Evolutionary conservation across 1,140 invertebrate species (phyloP).

Genomic region (Drosophila bifasciata): DNA sequence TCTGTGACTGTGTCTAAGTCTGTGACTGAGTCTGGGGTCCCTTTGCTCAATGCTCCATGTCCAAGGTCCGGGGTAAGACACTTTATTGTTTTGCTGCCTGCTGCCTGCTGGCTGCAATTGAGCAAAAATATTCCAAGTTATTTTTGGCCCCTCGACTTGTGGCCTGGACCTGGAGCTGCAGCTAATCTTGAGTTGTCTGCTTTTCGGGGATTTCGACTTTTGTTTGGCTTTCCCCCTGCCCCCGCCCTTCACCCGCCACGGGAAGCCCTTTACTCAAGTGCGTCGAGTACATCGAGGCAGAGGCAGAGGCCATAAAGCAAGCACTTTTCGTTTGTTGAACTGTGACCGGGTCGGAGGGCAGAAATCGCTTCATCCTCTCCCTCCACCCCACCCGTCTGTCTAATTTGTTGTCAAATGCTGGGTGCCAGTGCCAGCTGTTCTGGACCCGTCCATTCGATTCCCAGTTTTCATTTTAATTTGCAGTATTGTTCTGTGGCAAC

Average conservation of each 20-base stretch:
- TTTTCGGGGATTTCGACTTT: slow-evolving; percentile 53
- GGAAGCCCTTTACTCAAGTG: slow-evolving; percentile 34
- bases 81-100: slow-evolving; percentile 69
- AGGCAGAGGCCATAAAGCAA: slow-evolving; percentile 73
- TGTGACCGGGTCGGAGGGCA: slow-evolving; percentile 52
- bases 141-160: slow-evolving; percentile 70
- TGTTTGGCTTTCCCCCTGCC: slow-evolving; percentile 41
- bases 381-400: slow-evolving; percentile 17
- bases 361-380: too few relatives aligned
- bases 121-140: slow-evolving; percentile 62
- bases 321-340: slow-evolving; percentile 81
- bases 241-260: background rate
- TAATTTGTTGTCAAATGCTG: slow-evolving; percentile 66
- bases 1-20: too few relatives aligned
- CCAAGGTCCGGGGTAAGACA: slow-evolving; percentile 70
- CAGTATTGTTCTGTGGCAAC: slow-evolving; percentile 19
- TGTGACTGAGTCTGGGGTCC: too few relatives aligned
- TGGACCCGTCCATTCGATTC: background rate
- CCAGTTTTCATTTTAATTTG: slow-evolving; percentile 43
- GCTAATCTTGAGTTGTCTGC: slow-evolving; percentile 76
- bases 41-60: slow-evolving; percentile 44
- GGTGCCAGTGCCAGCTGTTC: slow-evolving; percentile 57
- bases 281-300: slow-evolving; percentile 58
- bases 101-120: slow-evolving; percentile 64
- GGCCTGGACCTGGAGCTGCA: slow-evolving; percentile 45